Evolutionary conservation across 2,113 vertebrate genomes (phyloP).

Genomic region (Cromileptes altivelis): DNA sequence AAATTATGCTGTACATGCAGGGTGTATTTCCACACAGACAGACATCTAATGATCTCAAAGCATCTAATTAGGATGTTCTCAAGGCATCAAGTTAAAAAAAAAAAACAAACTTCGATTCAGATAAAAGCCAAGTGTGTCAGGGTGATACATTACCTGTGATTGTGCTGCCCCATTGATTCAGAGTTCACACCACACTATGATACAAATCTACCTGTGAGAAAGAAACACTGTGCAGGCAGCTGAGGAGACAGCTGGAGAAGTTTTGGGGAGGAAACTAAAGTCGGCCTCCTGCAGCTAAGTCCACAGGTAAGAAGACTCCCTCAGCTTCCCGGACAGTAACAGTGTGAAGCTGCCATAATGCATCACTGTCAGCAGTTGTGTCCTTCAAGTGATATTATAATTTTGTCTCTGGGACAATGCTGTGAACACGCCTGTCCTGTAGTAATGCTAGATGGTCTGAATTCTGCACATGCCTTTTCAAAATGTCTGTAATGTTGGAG

Average conservation of each 20-base stretch:
- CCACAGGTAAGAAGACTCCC: not conserved
- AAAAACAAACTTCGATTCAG: not conserved
- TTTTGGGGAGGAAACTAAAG: not conserved
- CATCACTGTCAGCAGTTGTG: too few species aligned
- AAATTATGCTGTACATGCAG: not conserved
- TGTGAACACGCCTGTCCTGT: not conserved
- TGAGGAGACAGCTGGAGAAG: not conserved
- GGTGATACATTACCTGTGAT: not conserved
- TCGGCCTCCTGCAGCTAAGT: not conserved
- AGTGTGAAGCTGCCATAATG: not conserved
- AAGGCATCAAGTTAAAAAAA: not conserved
- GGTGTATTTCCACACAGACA: not conserved
- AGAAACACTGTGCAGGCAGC: slow-evolving; percentile 21
- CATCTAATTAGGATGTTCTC: not conserved
- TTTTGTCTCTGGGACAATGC: not conserved
- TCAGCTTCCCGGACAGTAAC: not conserved
- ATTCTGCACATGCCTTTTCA: not conserved
- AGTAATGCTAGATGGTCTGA: not conserved
- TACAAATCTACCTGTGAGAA: not conserved
- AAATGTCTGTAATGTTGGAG: not conserved
- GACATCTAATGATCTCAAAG: not conserved
- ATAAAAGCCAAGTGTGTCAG: not conserved
- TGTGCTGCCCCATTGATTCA: slow-evolving; percentile 1
- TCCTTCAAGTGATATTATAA: slow-evolving; percentile 2
- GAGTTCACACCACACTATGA: not conserved